Base-by-base conservation (phyloP, 2,888 invertebrate species). In the Strigamia crassipes region DNA sequence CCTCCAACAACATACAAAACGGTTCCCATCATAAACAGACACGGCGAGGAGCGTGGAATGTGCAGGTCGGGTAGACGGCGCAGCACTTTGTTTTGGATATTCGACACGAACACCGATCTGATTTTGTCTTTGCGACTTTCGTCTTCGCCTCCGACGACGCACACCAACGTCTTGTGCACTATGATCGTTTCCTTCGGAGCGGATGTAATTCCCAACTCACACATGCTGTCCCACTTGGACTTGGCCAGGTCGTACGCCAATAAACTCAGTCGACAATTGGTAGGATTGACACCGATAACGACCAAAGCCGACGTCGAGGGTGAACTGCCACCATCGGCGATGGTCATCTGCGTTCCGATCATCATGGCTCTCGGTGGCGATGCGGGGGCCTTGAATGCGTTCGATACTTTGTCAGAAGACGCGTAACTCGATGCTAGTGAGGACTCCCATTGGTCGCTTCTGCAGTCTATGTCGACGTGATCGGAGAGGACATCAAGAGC, bases 1-100 rank as follows among this genome's bases (percentile, higher is more conserved):
- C 79, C 79, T 23, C 79, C 79, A 18, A 46, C 46, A 31, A 46
- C 79, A 46, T 79, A 79, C 1, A 79, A 8, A 41, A 21, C 10
- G 3, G 38, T 8, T 5, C 46, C 23, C 18, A 23, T 18, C 15
- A 79, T 42, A 15, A 46, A 41, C 9, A 79, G 9, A 21, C 18
- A 18, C 3, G 79, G 42, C 10, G 18, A 8, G 3, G 79, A 41
- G 3, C 79, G 18, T 13, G 41, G 41, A 12, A 79, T 79, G 8
- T 46, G 41, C 6, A 79, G 8, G 18, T 79, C 21, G 5, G 79
- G 79, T 9, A 79, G 15, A 9, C 38, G 27, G 34, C 18, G 38
- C 10, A 18, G 34, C 1, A 78, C 78, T 8, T 78, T 78, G 18
- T 27, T 78, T 31, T 78, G 23, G 31, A 27, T 9, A 27, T 78